phyloP scores from a whole-genome alignment of 2,888 invertebrate species.

The Dysmachus trigonus region DNA sequence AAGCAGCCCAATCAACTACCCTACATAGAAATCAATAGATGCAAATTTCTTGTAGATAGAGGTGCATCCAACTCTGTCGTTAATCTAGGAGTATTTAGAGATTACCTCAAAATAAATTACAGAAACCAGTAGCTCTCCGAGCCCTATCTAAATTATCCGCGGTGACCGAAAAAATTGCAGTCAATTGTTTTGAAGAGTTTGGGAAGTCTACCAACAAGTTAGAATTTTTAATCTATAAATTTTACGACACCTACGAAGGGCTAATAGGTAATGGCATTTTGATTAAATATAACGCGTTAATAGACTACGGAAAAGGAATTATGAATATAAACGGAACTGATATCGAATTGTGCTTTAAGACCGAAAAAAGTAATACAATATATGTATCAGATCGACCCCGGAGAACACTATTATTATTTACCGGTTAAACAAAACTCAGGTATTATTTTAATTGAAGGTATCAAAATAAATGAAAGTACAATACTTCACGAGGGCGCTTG shows the following conservation, averaged over 20 bases:
- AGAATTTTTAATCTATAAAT: background rate
- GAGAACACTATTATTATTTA: background rate
- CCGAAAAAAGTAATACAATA: background rate
- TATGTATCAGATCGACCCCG: background rate
- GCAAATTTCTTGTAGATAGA: background rate
- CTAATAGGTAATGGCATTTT: slow-evolving; percentile 26
- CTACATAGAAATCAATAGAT: background rate
- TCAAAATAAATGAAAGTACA: background rate
- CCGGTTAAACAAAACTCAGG: background rate
- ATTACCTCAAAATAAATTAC: background rate
- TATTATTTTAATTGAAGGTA: background rate
- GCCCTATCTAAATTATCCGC: background rate
- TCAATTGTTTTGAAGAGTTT: background rate
- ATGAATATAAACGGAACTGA: background rate
- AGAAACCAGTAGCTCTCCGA: background rate
- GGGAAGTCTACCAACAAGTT: background rate
- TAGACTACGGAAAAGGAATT: background rate
- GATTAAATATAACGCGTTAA: background rate
- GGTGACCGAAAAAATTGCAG: background rate
- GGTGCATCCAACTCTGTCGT: background rate
- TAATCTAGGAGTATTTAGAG: background rate
- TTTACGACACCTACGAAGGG: slow-evolving; percentile 25
- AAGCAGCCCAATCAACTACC: background rate
- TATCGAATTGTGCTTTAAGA: background rate
- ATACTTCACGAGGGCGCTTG: background rate